Base-by-base conservation (phyloP, 2,113 vertebrate species). In the Cololabis saira region DNA sequence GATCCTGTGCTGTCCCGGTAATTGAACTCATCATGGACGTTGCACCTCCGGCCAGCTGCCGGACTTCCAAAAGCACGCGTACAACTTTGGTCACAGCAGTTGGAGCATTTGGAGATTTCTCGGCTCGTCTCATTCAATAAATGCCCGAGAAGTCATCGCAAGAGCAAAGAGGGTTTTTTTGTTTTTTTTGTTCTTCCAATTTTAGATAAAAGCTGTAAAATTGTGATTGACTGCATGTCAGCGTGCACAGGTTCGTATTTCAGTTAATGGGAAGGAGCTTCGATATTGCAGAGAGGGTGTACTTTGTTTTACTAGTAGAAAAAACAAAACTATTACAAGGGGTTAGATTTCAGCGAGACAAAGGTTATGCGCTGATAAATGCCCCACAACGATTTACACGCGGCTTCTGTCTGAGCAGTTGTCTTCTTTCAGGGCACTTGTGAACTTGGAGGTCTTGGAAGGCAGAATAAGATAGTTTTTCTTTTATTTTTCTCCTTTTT, bases 331-430 rank as follows among this genome's bases (percentile, higher is more conserved):
- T 58, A 74, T 76, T 50, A 76, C 40, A 51, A n/a, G 49, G 40
- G 16, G 74, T 79, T 76, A 12, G 41, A 72, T 83, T 77, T 78
- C 76, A 81, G 15, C 21, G 22, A 59, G 63, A 67, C 72, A 60
- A 71, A 81, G 80, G 72, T 77, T 73, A 74, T 11, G n/a, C 49
- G 6, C 67, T 60, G 55, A 67, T 82, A 78, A 80, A 82, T 70
- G 74, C 65, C 49, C 53, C 8, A 18, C 16, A 52, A 52, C 71
- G 50, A 81, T 74, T 68, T 62, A 74, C 69, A 42, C 55, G 21
- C 27, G 0, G n/a, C 65, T 67, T 21, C 65, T 74, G 74, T 73
- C 74, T 37, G 27, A n/a, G 27, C 4, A 21, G 19, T 43, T 49
- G 16, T 41, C 63, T 69, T 59, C 44, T 53, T 45, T 40, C n/a